A percentile compares a stretch with the other conserved stretches of the same genome.
These are phyloP conservation scores for Drosophila insularis DNA, from an alignment of 1,140 invertebrate genomes.

Conservation along the genomic window DNA sequence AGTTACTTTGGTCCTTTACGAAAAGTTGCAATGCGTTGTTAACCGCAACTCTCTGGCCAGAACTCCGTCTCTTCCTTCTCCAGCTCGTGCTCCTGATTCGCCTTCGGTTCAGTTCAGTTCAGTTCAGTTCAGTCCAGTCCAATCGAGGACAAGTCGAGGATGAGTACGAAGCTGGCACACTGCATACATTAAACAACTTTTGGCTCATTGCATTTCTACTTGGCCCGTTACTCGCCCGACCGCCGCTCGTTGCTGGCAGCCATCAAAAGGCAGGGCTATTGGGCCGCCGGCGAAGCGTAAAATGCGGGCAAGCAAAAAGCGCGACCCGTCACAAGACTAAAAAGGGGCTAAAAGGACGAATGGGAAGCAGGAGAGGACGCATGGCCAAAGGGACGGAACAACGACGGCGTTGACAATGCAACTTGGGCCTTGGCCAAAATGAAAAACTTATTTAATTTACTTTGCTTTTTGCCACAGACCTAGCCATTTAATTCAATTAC, in stretches of 20 bases:
- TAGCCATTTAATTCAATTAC: conserved; percentile 80
- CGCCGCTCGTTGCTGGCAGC: conserved; percentile 14
- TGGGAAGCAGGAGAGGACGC: background rate
- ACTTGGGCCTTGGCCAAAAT: conserved; percentile 74
- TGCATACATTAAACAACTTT: conserved; percentile 82
- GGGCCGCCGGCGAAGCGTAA: conserved; percentile 76
- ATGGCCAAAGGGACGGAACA: conserved; percentile 16
- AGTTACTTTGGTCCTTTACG: conserved; percentile 55
- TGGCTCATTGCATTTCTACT: conserved; percentile 76
- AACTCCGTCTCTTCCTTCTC: background rate
- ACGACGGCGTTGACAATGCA: conserved; percentile 76
- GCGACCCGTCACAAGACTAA: conserved; percentile 38
- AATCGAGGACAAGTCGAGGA: background rate
- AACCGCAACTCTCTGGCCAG: conserved; percentile 54
- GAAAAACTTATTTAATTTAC: conserved; percentile 82
- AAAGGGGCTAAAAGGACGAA: conserved; percentile 1
- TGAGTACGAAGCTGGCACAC: conserved; percentile 36
- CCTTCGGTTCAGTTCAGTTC: background rate
- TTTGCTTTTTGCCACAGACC: conserved; percentile 76
- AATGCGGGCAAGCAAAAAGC: conserved; percentile 78
- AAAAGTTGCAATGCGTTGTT: conserved; percentile 77
- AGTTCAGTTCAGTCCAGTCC: too few species aligned
- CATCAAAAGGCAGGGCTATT: conserved; percentile 61
- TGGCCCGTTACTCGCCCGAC: background rate
- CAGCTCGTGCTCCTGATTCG: background rate